Conservation (phyloP, 2,888 invertebrate species). For the Cantharis flavilabris region DNA sequence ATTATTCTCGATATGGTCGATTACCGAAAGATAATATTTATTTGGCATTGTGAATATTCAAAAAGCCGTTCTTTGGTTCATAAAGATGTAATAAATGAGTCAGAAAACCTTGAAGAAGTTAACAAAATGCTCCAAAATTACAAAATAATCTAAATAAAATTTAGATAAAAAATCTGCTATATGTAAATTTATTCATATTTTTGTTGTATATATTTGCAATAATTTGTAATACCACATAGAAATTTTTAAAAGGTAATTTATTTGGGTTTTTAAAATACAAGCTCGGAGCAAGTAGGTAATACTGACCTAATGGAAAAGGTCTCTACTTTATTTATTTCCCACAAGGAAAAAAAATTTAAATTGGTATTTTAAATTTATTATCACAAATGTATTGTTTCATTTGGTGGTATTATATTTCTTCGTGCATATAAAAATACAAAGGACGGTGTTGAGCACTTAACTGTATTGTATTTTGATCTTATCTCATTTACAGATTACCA, state of each 20-base stretch:
- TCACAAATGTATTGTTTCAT: neutral
- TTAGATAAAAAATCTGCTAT: neutral
- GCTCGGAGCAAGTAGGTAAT: neutral
- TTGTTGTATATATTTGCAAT: neutral
- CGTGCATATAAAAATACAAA: constrained; percentile 1
- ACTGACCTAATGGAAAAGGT: neutral
- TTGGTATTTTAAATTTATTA: neutral
- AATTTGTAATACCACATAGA: neutral
- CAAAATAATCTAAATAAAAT: neutral
- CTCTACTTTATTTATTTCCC: neutral
- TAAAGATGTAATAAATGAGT: neutral
- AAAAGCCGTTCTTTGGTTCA: neutral
- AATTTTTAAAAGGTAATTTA: neutral
- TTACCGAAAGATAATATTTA: neutral
- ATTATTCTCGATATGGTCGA: neutral
- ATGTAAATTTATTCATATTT: neutral
- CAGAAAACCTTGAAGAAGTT: neutral
- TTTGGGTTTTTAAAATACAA: neutral
- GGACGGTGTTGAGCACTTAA: constrained; percentile 1
- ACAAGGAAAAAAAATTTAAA: neutral
- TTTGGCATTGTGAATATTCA: neutral
- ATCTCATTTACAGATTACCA: constrained; percentile 1
- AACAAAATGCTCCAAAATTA: neutral
- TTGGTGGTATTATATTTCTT: neutral
- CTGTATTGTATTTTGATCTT: neutral